These are phyloP conservation scores for Philereme transversata DNA, from an alignment of 2,888 invertebrate species.

Conservation along the genomic window DNA sequence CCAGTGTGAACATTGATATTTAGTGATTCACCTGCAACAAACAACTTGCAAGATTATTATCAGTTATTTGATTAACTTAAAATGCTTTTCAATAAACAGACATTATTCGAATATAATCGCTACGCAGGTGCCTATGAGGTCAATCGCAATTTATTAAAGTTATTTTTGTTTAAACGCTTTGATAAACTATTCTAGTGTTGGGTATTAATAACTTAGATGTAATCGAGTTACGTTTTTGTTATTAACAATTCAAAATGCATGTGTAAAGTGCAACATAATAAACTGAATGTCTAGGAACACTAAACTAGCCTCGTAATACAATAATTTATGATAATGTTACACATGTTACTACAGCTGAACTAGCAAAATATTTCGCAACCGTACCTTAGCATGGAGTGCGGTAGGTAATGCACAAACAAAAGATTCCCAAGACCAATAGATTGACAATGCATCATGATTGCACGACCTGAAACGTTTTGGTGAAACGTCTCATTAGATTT, in stretches of 20 bases:
- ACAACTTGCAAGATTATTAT: constrained; percentile 38
- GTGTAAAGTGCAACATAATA: constrained; percentile 2
- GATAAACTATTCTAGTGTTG: constrained; percentile 15
- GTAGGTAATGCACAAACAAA: constrained; percentile 44
- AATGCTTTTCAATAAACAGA: constrained; percentile 26
- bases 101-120: constrained; percentile 27
- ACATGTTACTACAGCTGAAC: constrained; percentile 27
- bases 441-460: constrained; percentile 61
- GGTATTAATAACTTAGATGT: constrained; percentile 1
- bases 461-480: constrained; percentile 56
- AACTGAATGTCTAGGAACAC: constrained; percentile 24
- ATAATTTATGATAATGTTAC: constrained; percentile 39
- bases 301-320: constrained; percentile 22
- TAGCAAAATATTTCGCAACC: constrained; percentile 29
- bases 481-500: constrained; percentile 64
- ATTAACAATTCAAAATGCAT: constrained; percentile 9
- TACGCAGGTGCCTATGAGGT: constrained; percentile 23
- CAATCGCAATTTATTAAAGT: constrained; percentile 25
- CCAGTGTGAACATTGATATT: constrained; percentile 46
- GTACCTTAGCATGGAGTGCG: constrained; percentile 23
- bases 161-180: constrained; percentile 6
- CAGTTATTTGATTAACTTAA: constrained; percentile 36
- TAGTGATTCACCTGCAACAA: constrained; percentile 49
- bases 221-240: neutral
- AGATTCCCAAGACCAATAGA: constrained; percentile 55